Conservation (phyloP, 2,888 invertebrate species). For the Drosophila subquinaria region DNA sequence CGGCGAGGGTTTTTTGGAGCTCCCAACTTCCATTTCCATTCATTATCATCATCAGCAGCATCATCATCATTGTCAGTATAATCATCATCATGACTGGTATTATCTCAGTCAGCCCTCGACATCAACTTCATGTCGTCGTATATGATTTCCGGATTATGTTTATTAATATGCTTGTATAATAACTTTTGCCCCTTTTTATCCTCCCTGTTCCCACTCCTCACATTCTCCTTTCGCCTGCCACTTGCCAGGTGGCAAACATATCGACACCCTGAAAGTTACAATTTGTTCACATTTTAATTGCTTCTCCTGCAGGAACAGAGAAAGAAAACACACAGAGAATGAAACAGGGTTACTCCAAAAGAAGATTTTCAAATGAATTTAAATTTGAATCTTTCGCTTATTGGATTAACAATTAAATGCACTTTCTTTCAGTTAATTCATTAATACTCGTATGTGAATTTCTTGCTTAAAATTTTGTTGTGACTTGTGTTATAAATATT, state of each 20-base stretch:
- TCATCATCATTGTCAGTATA: slow-evolving; percentile 8
- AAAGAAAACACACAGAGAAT: not conserved
- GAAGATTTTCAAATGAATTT: not conserved
- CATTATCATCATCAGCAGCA: slow-evolving; percentile 16
- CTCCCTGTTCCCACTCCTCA: not conserved
- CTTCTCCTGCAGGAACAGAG: not conserved
- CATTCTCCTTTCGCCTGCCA: slow-evolving; percentile 25
- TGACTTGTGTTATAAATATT: not conserved
- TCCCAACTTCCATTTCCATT: not conserved
- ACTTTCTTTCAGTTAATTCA: not conserved
- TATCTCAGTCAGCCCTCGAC: slow-evolving; percentile 14
- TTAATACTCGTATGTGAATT: too few species aligned
- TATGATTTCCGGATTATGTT: slow-evolving; percentile 67
- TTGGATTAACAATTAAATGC: slow-evolving; percentile 5
- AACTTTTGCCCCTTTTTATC: slow-evolving; percentile 27
- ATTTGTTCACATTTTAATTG: slow-evolving; percentile 39
- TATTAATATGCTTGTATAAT: slow-evolving; percentile 63
- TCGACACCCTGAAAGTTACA: slow-evolving; percentile 9
- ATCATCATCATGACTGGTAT: slow-evolving; percentile 23
- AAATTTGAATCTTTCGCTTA: not conserved
- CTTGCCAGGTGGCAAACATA: slow-evolving; percentile 22
- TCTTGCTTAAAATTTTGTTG: not conserved
- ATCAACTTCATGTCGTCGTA: slow-evolving; percentile 38
- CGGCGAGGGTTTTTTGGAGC: not conserved
- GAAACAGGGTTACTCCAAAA: not conserved